A percentile compares a stretch with the other conserved stretches of the same genome.
Conservation (phyloP, 2,888 invertebrate genomes). For the Conistra vaccinii region DNA sequence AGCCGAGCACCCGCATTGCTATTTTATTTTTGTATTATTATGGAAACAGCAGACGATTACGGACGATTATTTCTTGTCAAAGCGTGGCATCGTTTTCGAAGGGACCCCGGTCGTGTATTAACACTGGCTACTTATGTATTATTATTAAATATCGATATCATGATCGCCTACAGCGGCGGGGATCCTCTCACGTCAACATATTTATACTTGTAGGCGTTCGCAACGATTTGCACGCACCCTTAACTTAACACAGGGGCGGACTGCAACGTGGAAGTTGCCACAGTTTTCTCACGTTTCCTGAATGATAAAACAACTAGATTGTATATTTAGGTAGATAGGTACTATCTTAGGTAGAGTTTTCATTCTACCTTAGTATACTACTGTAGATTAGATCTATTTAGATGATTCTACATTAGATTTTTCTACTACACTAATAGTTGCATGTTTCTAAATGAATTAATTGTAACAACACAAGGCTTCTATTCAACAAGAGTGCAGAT, state of each 20-base stretch:
- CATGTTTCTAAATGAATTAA: neutral
- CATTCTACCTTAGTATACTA: neutral
- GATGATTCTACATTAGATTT: neutral
- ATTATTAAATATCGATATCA: slow-evolving; percentile 76
- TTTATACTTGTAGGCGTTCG: slow-evolving; percentile 52
- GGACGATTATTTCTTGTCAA: slow-evolving; percentile 83
- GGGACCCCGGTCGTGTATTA: slow-evolving; percentile 57
- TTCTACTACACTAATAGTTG: neutral
- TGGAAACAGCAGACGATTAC: slow-evolving; percentile 80
- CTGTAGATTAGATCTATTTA: neutral
- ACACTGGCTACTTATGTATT: slow-evolving; percentile 69
- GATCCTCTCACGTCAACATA: slow-evolving; percentile 74
- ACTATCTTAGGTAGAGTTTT: neutral
- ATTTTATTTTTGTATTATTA: slow-evolving; percentile 81
- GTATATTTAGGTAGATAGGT: neutral
- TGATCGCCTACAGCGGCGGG: slow-evolving; percentile 74
- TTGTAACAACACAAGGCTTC: neutral
- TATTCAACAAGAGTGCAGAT: neutral
- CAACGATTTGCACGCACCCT: slow-evolving; percentile 63
- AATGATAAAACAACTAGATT: neutral
- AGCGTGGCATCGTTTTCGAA: slow-evolving; percentile 75
- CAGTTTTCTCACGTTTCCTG: neutral
- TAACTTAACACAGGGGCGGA: slow-evolving; percentile 53
- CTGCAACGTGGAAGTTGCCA: neutral
- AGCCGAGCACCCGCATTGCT: slow-evolving; percentile 70